These are phyloP conservation scores for Caenorhabditis japonica DNA, from an alignment of 2,888 invertebrate species.

Conservation along the genomic window DNA sequence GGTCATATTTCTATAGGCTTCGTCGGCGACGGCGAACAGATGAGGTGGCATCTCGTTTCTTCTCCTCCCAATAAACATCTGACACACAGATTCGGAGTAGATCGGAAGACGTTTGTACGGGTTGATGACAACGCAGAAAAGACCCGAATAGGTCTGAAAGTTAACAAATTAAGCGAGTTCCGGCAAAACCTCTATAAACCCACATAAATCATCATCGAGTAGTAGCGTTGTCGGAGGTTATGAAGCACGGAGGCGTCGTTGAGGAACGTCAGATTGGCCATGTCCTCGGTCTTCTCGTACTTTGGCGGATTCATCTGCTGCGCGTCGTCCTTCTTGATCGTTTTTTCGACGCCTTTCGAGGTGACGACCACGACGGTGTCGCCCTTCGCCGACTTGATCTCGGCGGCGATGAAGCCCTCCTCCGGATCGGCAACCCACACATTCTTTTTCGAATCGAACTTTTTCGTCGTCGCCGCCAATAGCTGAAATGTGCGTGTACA, in stretches of 20 bases:
- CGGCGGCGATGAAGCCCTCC: slow-evolving; percentile 97
- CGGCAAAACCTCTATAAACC: slow-evolving; percentile 3
- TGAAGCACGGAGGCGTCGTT: slow-evolving; percentile 99
- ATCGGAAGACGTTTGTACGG: slow-evolving; percentile 77
- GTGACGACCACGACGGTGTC: slow-evolving; percentile 93
- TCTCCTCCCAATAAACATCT: slow-evolving; percentile 61
- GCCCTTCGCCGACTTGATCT: slow-evolving; percentile 94
- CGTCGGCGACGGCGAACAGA: slow-evolving; percentile 95
- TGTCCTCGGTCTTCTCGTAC: slow-evolving; percentile 87
- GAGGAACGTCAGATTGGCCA: slow-evolving; percentile 80
- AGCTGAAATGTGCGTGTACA: slow-evolving; percentile 36
- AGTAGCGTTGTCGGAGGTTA: slow-evolving; percentile 97
- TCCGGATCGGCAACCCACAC: slow-evolving; percentile 99
- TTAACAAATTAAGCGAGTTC: neutral
- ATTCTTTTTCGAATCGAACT: slow-evolving; percentile 93
- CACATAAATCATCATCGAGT: slow-evolving; percentile 76
- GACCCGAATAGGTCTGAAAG: slow-evolving; percentile 76
- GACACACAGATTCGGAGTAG: slow-evolving; percentile 75
- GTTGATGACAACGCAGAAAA: slow-evolving; percentile 77
- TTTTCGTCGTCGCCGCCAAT: slow-evolving; percentile 72
- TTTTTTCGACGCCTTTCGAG: slow-evolving; percentile 86
- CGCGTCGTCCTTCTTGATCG: slow-evolving; percentile 76
- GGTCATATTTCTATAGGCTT: slow-evolving; percentile 99
- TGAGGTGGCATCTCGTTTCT: slow-evolving; percentile 82
- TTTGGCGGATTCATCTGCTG: slow-evolving; percentile 97